Evolutionary conservation across 2,888 invertebrate species (phyloP), one percentile per base, ranked within the genome.

Genomic region (Coronaproctus castanopsis): DNA sequence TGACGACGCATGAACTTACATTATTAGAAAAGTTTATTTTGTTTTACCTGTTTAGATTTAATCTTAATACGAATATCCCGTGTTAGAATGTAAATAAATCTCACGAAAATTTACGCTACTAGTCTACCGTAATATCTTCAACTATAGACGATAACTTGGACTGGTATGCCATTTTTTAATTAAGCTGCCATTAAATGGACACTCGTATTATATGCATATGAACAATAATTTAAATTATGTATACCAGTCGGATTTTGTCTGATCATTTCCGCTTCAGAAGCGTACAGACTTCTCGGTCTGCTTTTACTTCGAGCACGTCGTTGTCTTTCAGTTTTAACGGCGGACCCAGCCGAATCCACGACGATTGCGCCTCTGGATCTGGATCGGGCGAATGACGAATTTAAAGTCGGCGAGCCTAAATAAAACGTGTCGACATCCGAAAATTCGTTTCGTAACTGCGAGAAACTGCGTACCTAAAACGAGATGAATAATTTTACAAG

Each of bases 371-470:
- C 65, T 36, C 83, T 73, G 2, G 82, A 81, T 61, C 83, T 73
- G 2, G 82, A 81, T 65, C 83, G 74, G 65, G 83, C 73, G 50
- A 81, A 77, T 1, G 83, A 82, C 0, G 83, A 82, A 79, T 64
- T 62, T 8, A 63, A 52, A 10, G 60, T 54, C 5, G 59, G 62
- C 62, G 78, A 69, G 65, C 78, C 76, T 69, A 91, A 76, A 71
- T 90, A 90, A 73, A 93, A 93, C 2, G 89, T 89, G 70, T 91
- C 90, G 58, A 89, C 83, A 68, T 90, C 89, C 18, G 87, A 85
- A 69, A 91, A 89, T 70, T 93, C 93, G 71, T 91, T 89, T 55
- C 92, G 80, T 57, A 95, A 75, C 68, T 93, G 93, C 0, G 92
- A 91, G 72, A 92, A 95, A 71, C 93, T 92, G 66, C 89, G 79